Base-by-base conservation (phyloP, 2,797 vertebrate genomes). In the Thunnus albacares region DNA sequence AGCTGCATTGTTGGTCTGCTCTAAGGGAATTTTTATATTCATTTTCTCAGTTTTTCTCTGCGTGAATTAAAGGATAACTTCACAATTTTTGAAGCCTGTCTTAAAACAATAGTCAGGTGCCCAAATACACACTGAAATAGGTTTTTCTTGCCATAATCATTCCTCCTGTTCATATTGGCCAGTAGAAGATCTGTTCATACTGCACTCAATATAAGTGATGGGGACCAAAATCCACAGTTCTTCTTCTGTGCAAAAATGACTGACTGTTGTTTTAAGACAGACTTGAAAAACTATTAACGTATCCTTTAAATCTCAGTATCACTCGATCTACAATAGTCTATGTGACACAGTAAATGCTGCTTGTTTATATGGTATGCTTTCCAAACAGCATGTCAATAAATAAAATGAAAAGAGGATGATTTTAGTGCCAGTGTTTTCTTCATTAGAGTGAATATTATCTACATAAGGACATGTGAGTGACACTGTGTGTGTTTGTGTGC, bases 301-400 rank as follows among this genome's bases (percentile, higher is more conserved):
- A 15, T 47, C 5, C 14, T 47, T 47, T 45, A 45, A 47, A 10
- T 57, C 18, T 9, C 18, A 59, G 5, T 20, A 14, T 61, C 24
- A 28, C 20, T 45, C 6, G 1, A 51, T 28, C 17, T 11, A 55
- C 10, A 20, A 17, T 7, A 41, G 2, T 65, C 18, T 61, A 1
- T 60, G 10, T 53, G 22, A 52, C 6, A 52, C 26, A 75, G 5
- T 33, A 35, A 73, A 43, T 41, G 4, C 5, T 30, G 6, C 61
- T 52, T 71, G 26, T 70, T 55, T 22, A n/a, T 24, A 51, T 59
- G 3, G 13, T 30, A 7, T 58, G 55, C 15, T 41, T 79, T 67
- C 18, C 1, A 56, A 59, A 75, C 22, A 17, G 55, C 47, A 81
- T 64, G 56, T 24, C 20, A 53, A 79, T 59, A 30, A 86, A 86